phyloP scores from a whole-genome alignment of 2,888 invertebrate species.

The Clistopyga incitator region DNA sequence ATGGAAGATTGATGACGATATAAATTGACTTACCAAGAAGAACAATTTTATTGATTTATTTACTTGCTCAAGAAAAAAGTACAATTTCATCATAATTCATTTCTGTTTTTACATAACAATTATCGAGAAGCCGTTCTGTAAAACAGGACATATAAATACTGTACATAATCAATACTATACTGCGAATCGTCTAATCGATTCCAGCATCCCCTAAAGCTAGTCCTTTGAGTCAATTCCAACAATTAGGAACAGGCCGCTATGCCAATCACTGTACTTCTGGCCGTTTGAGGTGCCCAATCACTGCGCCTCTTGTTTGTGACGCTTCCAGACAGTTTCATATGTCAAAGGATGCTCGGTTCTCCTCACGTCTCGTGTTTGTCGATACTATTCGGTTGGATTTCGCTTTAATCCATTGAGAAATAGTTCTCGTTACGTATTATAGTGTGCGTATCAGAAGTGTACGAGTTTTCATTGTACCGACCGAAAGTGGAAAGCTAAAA shows the following conservation, averaged over 20 bases:
- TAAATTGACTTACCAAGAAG: too few species aligned
- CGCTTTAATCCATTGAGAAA: background rate
- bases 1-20: too few species aligned
- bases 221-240: background rate
- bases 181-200: too few species aligned
- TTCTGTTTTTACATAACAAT: too few species aligned
- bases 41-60: too few species aligned
- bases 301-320: background rate
- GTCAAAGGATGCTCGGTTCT: conserved; percentile 4
- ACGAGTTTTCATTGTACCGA: background rate
- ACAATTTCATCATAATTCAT: too few species aligned
- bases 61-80: too few species aligned
- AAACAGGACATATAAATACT: too few species aligned
- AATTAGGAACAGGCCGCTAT: background rate
- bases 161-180: too few species aligned
- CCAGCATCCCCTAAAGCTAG: too few species aligned
- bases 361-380: background rate
- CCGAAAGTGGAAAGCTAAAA: background rate
- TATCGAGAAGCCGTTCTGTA: too few species aligned
- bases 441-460: too few species aligned
- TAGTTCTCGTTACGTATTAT: background rate
- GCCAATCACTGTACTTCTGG: background rate
- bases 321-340: background rate
- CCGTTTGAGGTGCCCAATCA: background rate
- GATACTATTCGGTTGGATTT: background rate